A percentile compares a stretch with the other conserved stretches of the same genome.
These are phyloP conservation scores for Ctenodactylus gundi DNA, from an alignment of 2,113 vertebrate genomes.

Conservation along the genomic window DNA sequence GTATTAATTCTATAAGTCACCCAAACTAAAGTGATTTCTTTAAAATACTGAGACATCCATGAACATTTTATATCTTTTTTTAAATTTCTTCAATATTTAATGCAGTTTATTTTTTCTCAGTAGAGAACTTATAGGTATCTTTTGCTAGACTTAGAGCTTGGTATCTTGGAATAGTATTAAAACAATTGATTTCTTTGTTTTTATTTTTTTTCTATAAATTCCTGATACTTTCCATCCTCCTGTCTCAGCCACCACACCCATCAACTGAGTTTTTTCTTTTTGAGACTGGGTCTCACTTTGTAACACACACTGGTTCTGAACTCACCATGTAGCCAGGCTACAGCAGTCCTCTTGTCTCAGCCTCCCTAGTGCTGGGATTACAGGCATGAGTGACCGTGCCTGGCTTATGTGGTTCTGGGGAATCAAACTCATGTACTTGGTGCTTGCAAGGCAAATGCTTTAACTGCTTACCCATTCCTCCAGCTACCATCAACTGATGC, in stretches of 20 bases:
- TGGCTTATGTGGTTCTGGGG: too few relatives aligned
- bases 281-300: background rate
- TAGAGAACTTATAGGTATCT: background rate
- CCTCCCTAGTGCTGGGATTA: too few relatives aligned
- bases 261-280: background rate
- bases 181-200: background rate
- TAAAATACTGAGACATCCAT: background rate
- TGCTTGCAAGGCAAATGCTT: too few relatives aligned
- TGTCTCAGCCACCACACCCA: too few relatives aligned
- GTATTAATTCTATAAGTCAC: background rate
- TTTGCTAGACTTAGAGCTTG: constrained; percentile 23
- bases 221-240: background rate
- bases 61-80: background rate
- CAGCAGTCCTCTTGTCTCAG: background rate
- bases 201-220: background rate
- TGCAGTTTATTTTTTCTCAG: constrained; percentile 14
- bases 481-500: background rate
- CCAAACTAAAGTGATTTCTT: constrained; percentile 4
- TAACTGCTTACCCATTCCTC: too few relatives aligned
- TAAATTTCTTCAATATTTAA: background rate
- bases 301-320: background rate
- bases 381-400: too few relatives aligned
- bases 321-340: too few relatives aligned
- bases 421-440: too few relatives aligned
- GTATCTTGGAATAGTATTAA: constrained; percentile 3